Evolutionary conservation across 2,797 vertebrate genomes (phyloP).

Genomic region (Halcyon badia): DNA sequence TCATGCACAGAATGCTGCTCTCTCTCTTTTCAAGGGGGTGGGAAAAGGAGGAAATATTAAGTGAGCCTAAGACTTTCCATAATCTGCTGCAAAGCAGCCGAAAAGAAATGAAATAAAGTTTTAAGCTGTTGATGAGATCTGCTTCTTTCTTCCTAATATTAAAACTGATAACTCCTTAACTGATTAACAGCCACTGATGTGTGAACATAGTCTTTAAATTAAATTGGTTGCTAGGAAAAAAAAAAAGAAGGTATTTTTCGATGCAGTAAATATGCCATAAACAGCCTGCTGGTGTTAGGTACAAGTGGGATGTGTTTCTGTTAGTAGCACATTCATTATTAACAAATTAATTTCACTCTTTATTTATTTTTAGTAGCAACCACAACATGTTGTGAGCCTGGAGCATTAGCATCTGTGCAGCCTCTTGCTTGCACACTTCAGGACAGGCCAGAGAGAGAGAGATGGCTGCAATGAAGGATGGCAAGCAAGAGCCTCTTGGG

Average conservation of each 20-base stretch:
- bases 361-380: constrained; percentile 35
- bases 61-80: neutral
- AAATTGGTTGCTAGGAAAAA: constrained; percentile 20
- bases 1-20: neutral
- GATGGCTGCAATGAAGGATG: neutral
- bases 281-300: neutral
- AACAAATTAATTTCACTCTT: constrained; percentile 28
- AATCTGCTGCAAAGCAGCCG: neutral
- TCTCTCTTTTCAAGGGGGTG: neutral
- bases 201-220: constrained; percentile 44
- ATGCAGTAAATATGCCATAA: neutral
- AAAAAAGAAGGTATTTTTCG: neutral
- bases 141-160: constrained; percentile 44
- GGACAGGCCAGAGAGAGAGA: neutral
- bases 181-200: constrained; percentile 42
- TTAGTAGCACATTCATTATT: constrained; percentile 14
- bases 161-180: constrained; percentile 15
- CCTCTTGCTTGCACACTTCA: neutral
- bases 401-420: neutral
- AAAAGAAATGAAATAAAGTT: constrained; percentile 40
- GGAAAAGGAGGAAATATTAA: neutral
- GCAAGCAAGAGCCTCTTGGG: neutral
- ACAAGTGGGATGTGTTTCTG: neutral
- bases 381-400: neutral
- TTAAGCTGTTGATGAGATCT: constrained; percentile 25